Evolutionary conservation across 2,797 vertebrate species (phyloP).

Genomic region (Smutsia gigantea): DNA sequence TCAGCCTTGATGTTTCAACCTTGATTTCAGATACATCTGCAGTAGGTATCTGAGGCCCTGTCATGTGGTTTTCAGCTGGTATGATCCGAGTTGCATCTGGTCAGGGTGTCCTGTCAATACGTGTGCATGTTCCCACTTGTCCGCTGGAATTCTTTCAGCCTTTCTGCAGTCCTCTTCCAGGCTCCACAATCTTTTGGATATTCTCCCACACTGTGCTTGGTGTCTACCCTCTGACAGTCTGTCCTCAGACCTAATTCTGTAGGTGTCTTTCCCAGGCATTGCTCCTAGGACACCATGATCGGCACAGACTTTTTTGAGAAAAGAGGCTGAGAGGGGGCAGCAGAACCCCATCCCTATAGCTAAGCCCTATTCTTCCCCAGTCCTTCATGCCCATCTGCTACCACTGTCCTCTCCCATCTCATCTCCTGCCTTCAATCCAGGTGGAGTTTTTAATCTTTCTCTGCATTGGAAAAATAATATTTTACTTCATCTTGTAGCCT

Average conservation of each 20-base stretch:
- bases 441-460: neutral
- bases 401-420: neutral
- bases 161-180: neutral
- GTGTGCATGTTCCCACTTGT: neutral
- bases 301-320: neutral
- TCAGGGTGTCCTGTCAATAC: neutral
- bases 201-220: neutral
- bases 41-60: accelerated
- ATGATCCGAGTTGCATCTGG: too few relatives aligned
- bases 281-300: neutral
- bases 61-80: neutral
- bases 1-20: neutral
- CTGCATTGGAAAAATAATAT: neutral
- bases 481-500: neutral
- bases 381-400: neutral
- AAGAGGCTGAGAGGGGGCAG: neutral
- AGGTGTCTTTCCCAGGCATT: neutral
- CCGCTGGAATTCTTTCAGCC: neutral
- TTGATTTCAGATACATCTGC: too few relatives aligned
- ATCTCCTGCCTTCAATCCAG: neutral
- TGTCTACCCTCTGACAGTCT: neutral
- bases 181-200: neutral
- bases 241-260: neutral
- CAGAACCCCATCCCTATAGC: accelerated
- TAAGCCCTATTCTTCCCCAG: neutral